Evolutionary conservation across 2,113 vertebrate genomes (phyloP).

Genomic region (Cynocephalus volans): DNA sequence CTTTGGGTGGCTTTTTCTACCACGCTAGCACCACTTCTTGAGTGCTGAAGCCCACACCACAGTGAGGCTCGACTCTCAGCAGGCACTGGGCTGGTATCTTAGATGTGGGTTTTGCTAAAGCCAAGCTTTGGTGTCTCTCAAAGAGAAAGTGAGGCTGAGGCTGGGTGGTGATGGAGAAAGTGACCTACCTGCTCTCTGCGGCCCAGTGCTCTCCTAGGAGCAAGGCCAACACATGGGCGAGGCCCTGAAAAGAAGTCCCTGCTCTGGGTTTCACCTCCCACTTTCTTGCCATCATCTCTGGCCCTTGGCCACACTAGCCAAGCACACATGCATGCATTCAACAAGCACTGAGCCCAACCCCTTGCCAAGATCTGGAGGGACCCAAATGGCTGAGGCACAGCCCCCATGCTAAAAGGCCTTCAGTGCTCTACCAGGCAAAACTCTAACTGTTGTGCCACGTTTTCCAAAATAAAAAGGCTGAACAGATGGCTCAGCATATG

Average conservation of each 20-base stretch:
- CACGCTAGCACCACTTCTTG: not conserved
- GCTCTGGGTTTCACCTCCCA: no score
- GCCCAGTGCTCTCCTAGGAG: not conserved
- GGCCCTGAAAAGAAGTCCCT: not conserved
- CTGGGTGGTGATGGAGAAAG: accelerated
- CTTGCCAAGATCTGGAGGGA: not conserved
- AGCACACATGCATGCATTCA: not conserved
- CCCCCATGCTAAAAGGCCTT: not conserved
- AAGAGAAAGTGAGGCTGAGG: not conserved
- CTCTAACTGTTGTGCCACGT: not conserved
- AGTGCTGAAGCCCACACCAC: not conserved
- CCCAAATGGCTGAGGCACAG: not conserved
- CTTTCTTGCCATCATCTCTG: not conserved
- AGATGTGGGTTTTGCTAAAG: not conserved
- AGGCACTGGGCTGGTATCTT: accelerated
- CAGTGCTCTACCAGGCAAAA: constrained; percentile 7
- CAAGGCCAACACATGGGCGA: accelerated
- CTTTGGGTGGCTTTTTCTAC: not conserved
- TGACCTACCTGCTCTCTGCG: not conserved
- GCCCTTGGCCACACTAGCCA: accelerated
- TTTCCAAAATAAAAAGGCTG: constrained; percentile 44
- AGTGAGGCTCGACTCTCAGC: not conserved
- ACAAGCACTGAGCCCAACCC: not conserved
- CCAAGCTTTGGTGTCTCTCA: not conserved
- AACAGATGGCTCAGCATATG: not conserved